Percentiles rank a stretch among this genome's conserved stretches.
phyloP scores from a whole-genome alignment of 2,113 vertebrate genomes.

The Leptosomus discolor region DNA sequence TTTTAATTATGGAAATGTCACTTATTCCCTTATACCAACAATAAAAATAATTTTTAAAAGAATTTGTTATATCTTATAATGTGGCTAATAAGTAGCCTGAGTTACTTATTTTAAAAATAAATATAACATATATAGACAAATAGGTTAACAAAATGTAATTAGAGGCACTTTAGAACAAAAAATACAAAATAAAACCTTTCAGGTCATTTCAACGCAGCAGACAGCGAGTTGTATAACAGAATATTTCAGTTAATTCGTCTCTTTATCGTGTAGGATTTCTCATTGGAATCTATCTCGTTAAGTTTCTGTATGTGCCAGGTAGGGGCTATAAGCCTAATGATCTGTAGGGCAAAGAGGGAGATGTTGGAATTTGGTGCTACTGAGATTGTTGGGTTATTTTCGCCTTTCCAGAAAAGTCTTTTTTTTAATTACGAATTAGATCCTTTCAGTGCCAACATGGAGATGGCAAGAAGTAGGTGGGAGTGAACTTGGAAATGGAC shows the following conservation, averaged over 20 bases:
- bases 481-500: conserved; percentile 46
- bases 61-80: neutral
- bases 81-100: neutral
- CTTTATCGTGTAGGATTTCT: neutral
- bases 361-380: neutral
- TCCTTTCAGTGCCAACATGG: conserved; percentile 48
- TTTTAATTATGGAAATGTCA: neutral
- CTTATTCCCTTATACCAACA: neutral
- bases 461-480: conserved; percentile 56
- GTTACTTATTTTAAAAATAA: conserved; percentile 9
- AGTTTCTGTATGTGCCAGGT: conserved; percentile 20
- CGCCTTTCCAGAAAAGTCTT: conserved; percentile 9
- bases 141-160: neutral
- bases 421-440: neutral
- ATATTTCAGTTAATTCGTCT: neutral
- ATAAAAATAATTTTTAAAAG: neutral
- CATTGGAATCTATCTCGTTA: neutral
- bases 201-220: neutral
- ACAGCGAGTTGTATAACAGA: conserved; percentile 22
- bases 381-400: conserved; percentile 14
- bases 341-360: neutral
- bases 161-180: neutral
- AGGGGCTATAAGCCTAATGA: neutral
- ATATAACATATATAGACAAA: neutral
- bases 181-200: neutral